Evolutionary conservation across 2,888 invertebrate genomes (phyloP).

Genomic region (Chrysolina americana): DNA sequence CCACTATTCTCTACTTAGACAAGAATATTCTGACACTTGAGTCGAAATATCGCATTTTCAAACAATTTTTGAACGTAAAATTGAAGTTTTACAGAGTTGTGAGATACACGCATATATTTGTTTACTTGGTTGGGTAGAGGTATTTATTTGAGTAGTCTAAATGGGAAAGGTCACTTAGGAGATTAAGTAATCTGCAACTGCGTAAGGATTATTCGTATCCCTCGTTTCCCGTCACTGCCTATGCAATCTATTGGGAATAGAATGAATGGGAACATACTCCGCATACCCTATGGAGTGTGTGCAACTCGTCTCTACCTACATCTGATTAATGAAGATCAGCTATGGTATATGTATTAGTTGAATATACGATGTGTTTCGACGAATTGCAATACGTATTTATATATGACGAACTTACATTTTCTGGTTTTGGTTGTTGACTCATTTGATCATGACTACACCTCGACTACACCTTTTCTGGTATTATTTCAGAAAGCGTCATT

Average conservation of each 20-base stretch:
- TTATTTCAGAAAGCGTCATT: too few species aligned
- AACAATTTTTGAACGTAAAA: too few species aligned
- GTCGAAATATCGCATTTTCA: too few species aligned
- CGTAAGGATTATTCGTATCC: slow-evolving; percentile 17
- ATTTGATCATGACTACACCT: too few species aligned
- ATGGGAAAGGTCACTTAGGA: slow-evolving; percentile 9
- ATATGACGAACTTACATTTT: too few species aligned
- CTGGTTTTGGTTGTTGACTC: too few species aligned
- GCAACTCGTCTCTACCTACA: neutral
- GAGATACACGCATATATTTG: neutral
- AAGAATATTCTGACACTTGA: too few species aligned
- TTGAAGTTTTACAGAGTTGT: neutral
- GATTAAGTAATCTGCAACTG: slow-evolving; percentile 21
- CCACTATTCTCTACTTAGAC: too few species aligned
- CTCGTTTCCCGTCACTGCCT: slow-evolving; percentile 12
- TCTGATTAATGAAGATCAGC: neutral
- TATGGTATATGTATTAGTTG: neutral
- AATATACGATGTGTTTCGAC: neutral
- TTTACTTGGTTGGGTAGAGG: neutral
- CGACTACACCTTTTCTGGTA: too few species aligned
- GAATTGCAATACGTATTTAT: too few species aligned
- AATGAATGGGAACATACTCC: slow-evolving; percentile 14
- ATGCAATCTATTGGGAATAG: slow-evolving; percentile 13
- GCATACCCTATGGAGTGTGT: slow-evolving; percentile 5
- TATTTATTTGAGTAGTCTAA: slow-evolving; percentile 7